Evolutionary conservation across 2,113 vertebrate species (phyloP).

Genomic region (Oreochromis aureus): DNA sequence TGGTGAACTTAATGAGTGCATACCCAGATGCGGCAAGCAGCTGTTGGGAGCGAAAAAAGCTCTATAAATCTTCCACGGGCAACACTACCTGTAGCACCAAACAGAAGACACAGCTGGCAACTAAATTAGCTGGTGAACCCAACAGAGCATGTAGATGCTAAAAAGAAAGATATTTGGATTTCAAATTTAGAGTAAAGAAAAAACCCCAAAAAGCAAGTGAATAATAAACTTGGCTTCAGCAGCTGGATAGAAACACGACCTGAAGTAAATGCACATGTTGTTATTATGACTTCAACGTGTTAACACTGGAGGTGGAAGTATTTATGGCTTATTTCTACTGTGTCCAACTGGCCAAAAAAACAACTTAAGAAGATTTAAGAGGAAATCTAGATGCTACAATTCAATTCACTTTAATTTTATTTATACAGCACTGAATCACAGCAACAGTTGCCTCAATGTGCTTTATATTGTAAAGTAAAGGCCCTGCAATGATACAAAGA

Average conservation of each 20-base stretch:
- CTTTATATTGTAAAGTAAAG: neutral
- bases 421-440: neutral
- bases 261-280: neutral
- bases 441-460: neutral
- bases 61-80: neutral
- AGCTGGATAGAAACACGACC: neutral
- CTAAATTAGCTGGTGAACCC: neutral
- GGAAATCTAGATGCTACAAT: neutral
- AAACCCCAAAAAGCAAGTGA: rapidly evolving
- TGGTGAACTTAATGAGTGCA: neutral
- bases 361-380: neutral
- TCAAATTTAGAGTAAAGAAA: neutral
- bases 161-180: neutral
- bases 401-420: neutral
- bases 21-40: neutral
- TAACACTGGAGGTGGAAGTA: neutral
- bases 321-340: neutral
- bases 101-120: neutral
- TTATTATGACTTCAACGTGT: neutral
- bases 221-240: neutral
- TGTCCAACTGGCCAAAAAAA: neutral
- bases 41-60: neutral
- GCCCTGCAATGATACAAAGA: neutral
- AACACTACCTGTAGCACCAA: neutral
- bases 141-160: neutral